Conservation (phyloP, 2,113 vertebrate genomes). For the Burhinus oedicnemus region DNA sequence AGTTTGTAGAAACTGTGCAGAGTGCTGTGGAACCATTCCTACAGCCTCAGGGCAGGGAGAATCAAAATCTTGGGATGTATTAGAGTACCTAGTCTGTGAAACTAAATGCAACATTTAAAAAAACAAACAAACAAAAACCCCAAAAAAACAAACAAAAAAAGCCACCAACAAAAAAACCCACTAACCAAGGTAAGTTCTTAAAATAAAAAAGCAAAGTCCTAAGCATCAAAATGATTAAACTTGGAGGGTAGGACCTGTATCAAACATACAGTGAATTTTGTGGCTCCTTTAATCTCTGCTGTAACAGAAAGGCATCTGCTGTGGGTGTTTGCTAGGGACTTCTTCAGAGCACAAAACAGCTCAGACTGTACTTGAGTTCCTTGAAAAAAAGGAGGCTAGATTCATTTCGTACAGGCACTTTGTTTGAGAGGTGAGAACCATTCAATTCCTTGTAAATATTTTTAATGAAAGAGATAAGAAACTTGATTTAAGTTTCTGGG, state of each 20-base stretch:
- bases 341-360: neutral
- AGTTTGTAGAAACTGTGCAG: neutral
- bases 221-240: neutral
- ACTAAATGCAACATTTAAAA: neutral
- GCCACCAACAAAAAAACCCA: too few species aligned
- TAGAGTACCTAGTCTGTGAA: neutral
- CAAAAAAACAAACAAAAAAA: too few species aligned
- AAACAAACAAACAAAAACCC: neutral
- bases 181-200: neutral
- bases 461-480: neutral
- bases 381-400: neutral
- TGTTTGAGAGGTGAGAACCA: neutral
- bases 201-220: neutral
- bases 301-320: neutral
- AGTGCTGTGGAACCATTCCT: neutral
- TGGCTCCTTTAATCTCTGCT: neutral
- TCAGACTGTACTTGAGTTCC: neutral
- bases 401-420: neutral
- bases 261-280: neutral
- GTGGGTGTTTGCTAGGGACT: neutral
- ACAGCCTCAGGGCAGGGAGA: too few species aligned
- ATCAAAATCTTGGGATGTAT: neutral
- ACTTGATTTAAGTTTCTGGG: neutral
- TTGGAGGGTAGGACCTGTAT: neutral
- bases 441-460: neutral